Conservation (phyloP, 2,113 vertebrate species). For the Gasterosteus nipponicus region DNA sequence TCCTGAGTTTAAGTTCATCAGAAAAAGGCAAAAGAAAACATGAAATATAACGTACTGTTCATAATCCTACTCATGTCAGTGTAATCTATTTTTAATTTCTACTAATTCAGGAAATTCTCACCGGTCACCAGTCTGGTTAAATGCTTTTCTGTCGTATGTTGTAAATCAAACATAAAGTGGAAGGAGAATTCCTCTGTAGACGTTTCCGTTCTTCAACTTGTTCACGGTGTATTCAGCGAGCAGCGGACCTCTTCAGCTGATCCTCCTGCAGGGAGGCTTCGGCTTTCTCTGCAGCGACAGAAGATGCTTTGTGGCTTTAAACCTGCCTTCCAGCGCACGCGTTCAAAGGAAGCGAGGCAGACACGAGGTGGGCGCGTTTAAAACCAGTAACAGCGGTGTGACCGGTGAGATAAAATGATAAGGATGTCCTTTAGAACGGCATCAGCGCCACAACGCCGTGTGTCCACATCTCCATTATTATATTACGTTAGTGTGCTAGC, state of each 20-base stretch:
- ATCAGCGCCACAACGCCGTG: background rate
- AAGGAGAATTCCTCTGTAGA: background rate
- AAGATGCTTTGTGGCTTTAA: background rate
- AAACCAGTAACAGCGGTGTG: background rate
- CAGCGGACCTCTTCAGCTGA: background rate
- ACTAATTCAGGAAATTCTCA: background rate
- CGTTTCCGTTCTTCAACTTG: background rate
- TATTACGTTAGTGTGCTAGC: background rate
- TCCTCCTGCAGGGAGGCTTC: slow-evolving; percentile 1
- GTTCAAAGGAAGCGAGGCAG: background rate
- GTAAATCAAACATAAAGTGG: background rate
- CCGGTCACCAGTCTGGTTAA: background rate
- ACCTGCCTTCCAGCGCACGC: background rate
- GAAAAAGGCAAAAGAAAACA: background rate
- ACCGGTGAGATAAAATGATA: background rate
- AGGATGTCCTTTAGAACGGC: background rate
- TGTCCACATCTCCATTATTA: background rate
- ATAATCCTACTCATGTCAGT: background rate
- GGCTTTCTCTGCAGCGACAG: background rate
- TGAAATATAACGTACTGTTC: no score
- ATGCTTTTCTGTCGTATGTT: background rate
- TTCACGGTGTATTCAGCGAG: slow-evolving; percentile 4
- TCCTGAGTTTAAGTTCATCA: no score
- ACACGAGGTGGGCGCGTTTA: background rate
- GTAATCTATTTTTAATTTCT: background rate